Percentiles rank a stretch among this genome's conserved stretches.
These are phyloP conservation scores for Botia kubotai DNA, from an alignment of 2,797 vertebrate species.

Conservation along the genomic window DNA sequence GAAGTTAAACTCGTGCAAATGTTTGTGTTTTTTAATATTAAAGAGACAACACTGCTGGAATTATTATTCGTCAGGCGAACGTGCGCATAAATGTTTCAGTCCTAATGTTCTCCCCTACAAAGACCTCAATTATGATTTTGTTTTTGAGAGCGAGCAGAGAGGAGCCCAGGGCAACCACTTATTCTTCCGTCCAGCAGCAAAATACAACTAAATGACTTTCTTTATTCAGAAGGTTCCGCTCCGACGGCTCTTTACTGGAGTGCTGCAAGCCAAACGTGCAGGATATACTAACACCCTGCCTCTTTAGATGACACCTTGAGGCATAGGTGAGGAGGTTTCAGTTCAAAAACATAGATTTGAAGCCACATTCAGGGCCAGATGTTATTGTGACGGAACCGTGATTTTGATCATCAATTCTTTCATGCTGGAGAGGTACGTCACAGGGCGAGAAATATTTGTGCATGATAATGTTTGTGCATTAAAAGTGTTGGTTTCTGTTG, in stretches of 20 bases:
- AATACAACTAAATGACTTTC: conserved; percentile 59
- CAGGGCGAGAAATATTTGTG: conserved; percentile 19
- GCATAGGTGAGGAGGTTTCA: conserved; percentile 31
- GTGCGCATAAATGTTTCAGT: conserved; percentile 57
- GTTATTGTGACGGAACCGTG: conserved; percentile 30
- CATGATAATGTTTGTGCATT: conserved; percentile 23
- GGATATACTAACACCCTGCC: conserved; percentile 47
- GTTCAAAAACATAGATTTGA: conserved; percentile 27
- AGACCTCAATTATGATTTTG: conserved; percentile 63
- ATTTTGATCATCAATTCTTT: conserved; percentile 40
- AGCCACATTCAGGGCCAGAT: conserved; percentile 27
- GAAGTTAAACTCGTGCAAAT: conserved; percentile 48
- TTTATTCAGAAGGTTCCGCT: conserved; percentile 56
- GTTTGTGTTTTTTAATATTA: conserved; percentile 59
- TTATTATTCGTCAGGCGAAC: conserved; percentile 49
- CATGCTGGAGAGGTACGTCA: conserved; percentile 11
- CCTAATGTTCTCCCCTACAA: conserved; percentile 55
- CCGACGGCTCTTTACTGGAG: conserved; percentile 52
- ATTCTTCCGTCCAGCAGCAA: conserved; percentile 55
- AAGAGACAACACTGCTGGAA: conserved; percentile 41
- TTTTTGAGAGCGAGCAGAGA: conserved; percentile 46
- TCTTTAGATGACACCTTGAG: conserved; percentile 47
- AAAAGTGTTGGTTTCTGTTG: conserved; percentile 11
- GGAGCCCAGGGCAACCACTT: conserved; percentile 54
- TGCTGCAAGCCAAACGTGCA: conserved; percentile 52